Evolutionary conservation across 2,113 vertebrate species (phyloP).

Genomic region (Pseudorasbora parva): DNA sequence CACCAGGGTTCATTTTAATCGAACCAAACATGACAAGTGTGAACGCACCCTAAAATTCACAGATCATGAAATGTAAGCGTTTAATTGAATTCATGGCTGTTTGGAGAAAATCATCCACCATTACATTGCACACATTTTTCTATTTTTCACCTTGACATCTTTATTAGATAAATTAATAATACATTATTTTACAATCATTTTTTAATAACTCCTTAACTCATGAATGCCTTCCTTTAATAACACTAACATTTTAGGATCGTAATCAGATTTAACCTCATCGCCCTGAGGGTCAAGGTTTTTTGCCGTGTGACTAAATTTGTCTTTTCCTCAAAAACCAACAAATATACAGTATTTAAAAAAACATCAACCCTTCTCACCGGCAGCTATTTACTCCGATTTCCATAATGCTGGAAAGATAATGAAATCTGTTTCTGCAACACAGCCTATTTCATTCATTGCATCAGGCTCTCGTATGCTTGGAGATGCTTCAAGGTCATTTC

Average conservation of each 20-base stretch:
- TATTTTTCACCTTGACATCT: background rate
- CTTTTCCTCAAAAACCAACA: background rate
- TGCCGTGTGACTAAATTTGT: background rate
- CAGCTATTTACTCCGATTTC: slow-evolving; percentile 21
- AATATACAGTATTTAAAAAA: slow-evolving; percentile 11
- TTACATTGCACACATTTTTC: background rate
- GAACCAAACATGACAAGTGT: too few relatives aligned
- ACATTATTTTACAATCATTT: background rate
- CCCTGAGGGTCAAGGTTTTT: background rate
- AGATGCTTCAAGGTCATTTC: slow-evolving; percentile 35
- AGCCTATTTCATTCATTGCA: slow-evolving; percentile 2
- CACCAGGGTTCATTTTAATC: too few relatives aligned
- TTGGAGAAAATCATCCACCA: background rate
- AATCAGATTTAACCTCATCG: background rate
- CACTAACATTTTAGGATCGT: background rate
- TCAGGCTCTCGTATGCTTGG: background rate
- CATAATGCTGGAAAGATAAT: slow-evolving; percentile 13
- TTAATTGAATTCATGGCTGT: background rate
- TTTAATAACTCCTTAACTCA: too few relatives aligned
- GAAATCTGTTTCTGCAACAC: slow-evolving; percentile 22
- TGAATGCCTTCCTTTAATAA: background rate
- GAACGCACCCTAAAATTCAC: too few relatives aligned
- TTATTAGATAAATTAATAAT: background rate
- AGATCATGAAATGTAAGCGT: background rate
- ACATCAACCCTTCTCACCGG: background rate